These are phyloP conservation scores for Andrena trimmerana DNA, from an alignment of 2,888 invertebrate genomes.

Conservation along the genomic window DNA sequence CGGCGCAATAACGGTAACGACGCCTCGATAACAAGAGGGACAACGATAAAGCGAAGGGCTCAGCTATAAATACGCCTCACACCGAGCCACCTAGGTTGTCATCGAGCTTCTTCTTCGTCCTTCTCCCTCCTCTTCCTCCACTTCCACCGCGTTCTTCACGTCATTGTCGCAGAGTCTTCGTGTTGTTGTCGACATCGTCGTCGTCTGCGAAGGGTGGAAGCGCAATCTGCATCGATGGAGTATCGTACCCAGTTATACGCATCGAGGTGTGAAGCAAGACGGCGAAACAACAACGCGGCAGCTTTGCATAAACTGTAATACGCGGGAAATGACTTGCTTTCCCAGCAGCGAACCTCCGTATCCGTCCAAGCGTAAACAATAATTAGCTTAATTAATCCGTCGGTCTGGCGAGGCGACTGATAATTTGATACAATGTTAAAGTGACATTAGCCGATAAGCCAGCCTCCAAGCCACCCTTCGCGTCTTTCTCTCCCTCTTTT, in stretches of 20 bases:
- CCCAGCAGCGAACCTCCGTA: slow-evolving; percentile 22
- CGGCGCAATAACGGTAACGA: slow-evolving; percentile 69
- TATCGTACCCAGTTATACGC: slow-evolving; percentile 36
- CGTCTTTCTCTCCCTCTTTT: slow-evolving; percentile 31
- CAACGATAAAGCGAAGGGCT: slow-evolving; percentile 57
- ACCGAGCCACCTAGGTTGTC: slow-evolving; percentile 56
- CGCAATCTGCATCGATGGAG: slow-evolving; percentile 28
- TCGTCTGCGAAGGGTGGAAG: slow-evolving; percentile 30
- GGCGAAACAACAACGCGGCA: slow-evolving; percentile 44
- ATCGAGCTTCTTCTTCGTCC: slow-evolving; percentile 32
- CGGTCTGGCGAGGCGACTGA: slow-evolving; percentile 71
- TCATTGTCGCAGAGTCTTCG: not conserved
- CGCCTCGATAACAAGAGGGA: slow-evolving; percentile 64
- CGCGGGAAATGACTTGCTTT: slow-evolving; percentile 66
- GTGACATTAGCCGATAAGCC: slow-evolving; percentile 76
- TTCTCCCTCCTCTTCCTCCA: not conserved
- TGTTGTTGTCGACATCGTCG: slow-evolving; percentile 3
- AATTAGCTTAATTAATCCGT: slow-evolving; percentile 81
- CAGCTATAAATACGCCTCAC: slow-evolving; percentile 62
- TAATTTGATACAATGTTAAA: slow-evolving; percentile 75
- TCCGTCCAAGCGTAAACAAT: slow-evolving; percentile 75
- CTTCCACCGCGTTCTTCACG: not conserved
- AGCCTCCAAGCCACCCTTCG: slow-evolving; percentile 34
- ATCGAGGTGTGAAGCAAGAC: slow-evolving; percentile 56
- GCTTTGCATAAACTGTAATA: slow-evolving; percentile 55